Conservation (phyloP, 2,113 vertebrate genomes). For the Chloropsis hardwickii region DNA sequence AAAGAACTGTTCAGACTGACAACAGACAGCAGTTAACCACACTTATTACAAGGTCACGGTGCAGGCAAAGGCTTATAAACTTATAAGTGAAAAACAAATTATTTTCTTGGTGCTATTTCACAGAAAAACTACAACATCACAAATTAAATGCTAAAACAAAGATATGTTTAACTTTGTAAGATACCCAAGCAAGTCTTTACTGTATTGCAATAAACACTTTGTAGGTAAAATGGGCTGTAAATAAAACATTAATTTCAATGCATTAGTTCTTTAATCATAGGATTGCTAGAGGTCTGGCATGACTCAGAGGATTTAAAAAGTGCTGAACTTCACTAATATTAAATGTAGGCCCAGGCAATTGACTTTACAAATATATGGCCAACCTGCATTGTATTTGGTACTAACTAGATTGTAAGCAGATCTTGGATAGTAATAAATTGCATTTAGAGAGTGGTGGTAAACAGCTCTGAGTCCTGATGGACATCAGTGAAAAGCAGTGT, state of each 20-base stretch:
- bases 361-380: not conserved
- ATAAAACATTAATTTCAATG: not conserved
- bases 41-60: not conserved
- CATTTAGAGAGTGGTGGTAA: not conserved
- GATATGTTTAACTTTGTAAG: not conserved
- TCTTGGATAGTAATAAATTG: not conserved
- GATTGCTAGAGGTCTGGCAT: not conserved
- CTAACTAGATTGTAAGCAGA: not conserved
- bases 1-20: not conserved
- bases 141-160: not conserved
- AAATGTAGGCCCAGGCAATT: not conserved
- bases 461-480: not conserved
- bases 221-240: not conserved
- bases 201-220: not conserved
- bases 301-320: not conserved
- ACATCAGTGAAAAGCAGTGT: fast-evolving
- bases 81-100: not conserved
- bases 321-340: not conserved
- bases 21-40: not conserved
- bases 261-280: not conserved
- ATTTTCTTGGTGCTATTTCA: not conserved
- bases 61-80: not conserved
- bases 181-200: not conserved
- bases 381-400: not conserved
- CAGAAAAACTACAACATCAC: not conserved